A percentile compares a stretch with the other conserved stretches of the same genome.
phyloP scores from a whole-genome alignment of 2,888 invertebrate species.

The Conistra vaccinii region DNA sequence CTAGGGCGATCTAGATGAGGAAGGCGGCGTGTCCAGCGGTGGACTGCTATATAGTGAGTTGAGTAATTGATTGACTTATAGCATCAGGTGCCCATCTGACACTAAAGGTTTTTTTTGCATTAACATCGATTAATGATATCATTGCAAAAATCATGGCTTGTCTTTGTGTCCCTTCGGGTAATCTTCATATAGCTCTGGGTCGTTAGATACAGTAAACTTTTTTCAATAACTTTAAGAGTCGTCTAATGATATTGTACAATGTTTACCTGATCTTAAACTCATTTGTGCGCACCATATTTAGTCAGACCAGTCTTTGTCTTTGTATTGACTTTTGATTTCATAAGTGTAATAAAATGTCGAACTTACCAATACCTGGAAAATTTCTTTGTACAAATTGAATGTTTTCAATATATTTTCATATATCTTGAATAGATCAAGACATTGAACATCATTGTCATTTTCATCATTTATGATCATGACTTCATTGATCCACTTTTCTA shows the following conservation, averaged over 20 bases:
- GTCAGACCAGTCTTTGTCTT: background rate
- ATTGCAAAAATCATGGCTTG: background rate
- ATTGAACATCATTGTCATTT: background rate
- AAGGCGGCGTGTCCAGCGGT: no score
- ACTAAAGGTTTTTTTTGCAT: no score
- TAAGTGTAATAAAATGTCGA: background rate
- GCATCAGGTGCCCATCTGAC: no score
- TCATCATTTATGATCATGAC: background rate
- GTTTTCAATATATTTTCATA: constrained; percentile 2
- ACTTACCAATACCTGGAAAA: constrained; percentile 17
- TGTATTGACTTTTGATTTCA: background rate
- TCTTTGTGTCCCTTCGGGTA: background rate
- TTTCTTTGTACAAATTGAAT: constrained; percentile 3
- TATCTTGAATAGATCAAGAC: background rate
- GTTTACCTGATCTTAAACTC: background rate
- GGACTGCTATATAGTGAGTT: no score
- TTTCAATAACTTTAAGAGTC: background rate
- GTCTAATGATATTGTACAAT: background rate
- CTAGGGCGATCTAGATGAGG: no score
- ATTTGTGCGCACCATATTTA: background rate
- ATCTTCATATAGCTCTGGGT: background rate
- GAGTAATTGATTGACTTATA: no score
- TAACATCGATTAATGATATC: background rate
- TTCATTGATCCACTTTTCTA: constrained; percentile 21
- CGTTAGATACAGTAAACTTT: background rate